Conservation (phyloP, 2,888 invertebrate genomes). For the Miltochrista miniata region DNA sequence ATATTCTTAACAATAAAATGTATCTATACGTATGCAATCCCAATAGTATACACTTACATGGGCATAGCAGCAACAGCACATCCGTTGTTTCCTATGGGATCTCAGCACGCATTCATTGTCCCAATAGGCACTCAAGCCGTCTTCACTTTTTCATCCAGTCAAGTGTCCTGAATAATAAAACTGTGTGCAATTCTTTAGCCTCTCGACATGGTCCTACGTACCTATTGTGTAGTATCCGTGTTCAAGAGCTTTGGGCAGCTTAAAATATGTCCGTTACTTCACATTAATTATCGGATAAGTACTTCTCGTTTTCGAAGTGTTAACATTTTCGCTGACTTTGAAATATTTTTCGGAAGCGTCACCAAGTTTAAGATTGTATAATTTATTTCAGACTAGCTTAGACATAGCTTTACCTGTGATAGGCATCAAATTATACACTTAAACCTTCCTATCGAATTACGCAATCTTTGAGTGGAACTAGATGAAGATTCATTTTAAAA, state of each 20-base stretch:
- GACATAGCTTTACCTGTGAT: too few relatives aligned
- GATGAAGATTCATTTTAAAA: too few relatives aligned
- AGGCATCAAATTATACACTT: too few relatives aligned
- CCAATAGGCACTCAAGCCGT: conserved; percentile 57
- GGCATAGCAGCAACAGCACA: conserved; percentile 37
- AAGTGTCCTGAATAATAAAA: conserved; percentile 63
- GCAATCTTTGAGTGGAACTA: too few relatives aligned
- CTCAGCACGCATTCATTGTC: conserved; percentile 55
- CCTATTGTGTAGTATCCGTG: conserved; percentile 56
- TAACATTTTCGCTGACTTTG: conserved; percentile 44
- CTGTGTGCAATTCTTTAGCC: conserved; percentile 55
- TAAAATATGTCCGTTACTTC: conserved; percentile 59
- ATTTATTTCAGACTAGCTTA: too few relatives aligned
- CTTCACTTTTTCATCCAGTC: conserved; percentile 59
- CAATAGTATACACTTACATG: conserved; percentile 45
- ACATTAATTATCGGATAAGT: conserved; percentile 34
- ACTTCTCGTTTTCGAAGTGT: conserved; percentile 29
- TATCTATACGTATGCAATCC: too few relatives aligned
- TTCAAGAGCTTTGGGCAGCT: conserved; percentile 53
- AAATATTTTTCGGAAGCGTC: conserved; percentile 26
- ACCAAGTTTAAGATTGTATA: not conserved
- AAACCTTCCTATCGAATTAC: too few relatives aligned
- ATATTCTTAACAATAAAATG: too few relatives aligned
- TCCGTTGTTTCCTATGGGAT: conserved; percentile 53
- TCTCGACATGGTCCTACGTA: conserved; percentile 50